phyloP scores from a whole-genome alignment of 2,113 vertebrate genomes.

The Clarias magur region DNA sequence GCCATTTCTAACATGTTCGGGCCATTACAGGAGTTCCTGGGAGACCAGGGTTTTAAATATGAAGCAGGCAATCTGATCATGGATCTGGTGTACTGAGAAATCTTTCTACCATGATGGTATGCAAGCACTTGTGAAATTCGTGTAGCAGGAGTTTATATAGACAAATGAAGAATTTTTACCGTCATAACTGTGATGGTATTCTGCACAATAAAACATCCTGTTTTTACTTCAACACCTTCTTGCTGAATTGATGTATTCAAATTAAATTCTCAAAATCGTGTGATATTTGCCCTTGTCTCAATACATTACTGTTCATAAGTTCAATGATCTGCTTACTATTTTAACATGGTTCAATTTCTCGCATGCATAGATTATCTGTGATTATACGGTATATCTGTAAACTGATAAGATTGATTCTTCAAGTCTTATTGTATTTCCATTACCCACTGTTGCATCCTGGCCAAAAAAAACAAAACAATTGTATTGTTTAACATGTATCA shows the following conservation, averaged over 20 bases:
- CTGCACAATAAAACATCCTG: no score
- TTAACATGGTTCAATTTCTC: background rate
- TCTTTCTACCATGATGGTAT: no score
- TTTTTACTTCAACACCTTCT: no score
- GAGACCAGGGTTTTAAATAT: no score
- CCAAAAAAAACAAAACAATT: background rate
- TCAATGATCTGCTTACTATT: background rate
- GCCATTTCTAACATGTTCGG: no score
- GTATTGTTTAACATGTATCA: background rate
- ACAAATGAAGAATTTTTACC: no score
- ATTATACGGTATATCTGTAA: background rate
- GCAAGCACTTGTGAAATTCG: no score
- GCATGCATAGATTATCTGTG: background rate
- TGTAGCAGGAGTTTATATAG: no score
- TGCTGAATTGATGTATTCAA: background rate
- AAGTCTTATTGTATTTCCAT: background rate
- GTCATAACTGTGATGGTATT: no score
- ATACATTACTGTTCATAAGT: background rate
- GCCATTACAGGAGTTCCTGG: no score
- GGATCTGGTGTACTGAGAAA: no score
- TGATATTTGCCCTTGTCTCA: background rate
- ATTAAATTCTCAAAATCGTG: background rate
- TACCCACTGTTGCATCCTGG: background rate
- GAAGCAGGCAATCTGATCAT: no score
- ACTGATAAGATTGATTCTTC: background rate